Base-by-base conservation (phyloP, 1,140 invertebrate species). In the Arctopsyche grandis region DNA sequence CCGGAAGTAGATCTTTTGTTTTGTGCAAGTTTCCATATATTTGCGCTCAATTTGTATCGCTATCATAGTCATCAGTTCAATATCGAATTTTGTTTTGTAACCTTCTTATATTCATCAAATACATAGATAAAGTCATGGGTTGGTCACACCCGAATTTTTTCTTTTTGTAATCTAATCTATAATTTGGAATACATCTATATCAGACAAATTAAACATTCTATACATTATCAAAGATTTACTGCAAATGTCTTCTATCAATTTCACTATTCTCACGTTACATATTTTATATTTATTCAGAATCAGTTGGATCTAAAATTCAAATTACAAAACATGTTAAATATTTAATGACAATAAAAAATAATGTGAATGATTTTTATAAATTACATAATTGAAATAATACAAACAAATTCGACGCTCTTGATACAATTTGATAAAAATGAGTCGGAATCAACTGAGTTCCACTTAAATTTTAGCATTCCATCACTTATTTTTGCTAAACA, bases 231-330 rank as follows among this genome's bases (percentile, higher is more conserved):
- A 86, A 0, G 91, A 87, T 14, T 90, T 91, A 82, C 93, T 91
- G 84, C 93, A 95, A 78, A 97, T 94, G 84, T 92, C 91, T 83
- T 95, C 93, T 87, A 94, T 95, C 76, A 94, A 90, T 83, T 90
- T 90, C 0, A 93, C 89, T 79, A 97, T 93, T 83, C 93, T 90
- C 10, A 91, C 84, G 86, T 96, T 96, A 70, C 92, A 93, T 38
- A 89, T 90, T 87, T 97, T 97, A 84, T 96, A 97, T 21, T 93
- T 91, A 75, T 94, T 91, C 0, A 96, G 87, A 79, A 94, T 93
- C 56, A 92, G 89, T 88, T 94, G 92, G 9, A 93, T 83, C 89
- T 92, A 82, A 56, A 88, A 87, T 69, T 82, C 52, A 78, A 82
- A 71, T 63, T 19, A 60, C 60, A 75, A 66, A 5, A 12, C n/a